Conservation (phyloP, 2,888 invertebrate species). For the Sarcophaga carnaria region DNA sequence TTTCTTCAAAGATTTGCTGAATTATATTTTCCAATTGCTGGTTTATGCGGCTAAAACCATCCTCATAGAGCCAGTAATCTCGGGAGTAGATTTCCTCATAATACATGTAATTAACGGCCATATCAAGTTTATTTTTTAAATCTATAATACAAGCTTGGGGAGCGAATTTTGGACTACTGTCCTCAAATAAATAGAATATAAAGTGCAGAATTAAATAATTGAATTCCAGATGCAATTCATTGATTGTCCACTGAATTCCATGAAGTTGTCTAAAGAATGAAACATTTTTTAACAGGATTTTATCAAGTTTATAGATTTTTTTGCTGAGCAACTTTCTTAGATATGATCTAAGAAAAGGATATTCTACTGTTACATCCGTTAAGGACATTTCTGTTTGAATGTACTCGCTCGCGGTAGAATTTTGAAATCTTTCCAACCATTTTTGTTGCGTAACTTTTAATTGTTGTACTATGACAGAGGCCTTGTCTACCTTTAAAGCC, state of each 20-base stretch:
- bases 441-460: background rate
- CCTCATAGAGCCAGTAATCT: background rate
- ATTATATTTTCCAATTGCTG: too few relatives aligned
- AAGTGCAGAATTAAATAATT: conserved; percentile 76
- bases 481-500: background rate
- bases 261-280: conserved; percentile 10
- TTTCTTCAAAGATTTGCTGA: background rate
- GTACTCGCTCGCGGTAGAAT: background rate
- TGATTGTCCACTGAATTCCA: background rate
- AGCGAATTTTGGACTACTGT: conserved; percentile 62
- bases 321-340: background rate
- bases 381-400: background rate
- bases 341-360: background rate
- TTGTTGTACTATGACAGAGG: background rate
- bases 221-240: conserved; percentile 54
- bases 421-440: background rate
- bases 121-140: conserved; percentile 75
- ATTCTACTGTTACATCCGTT: background rate
- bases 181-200: background rate
- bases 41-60: too few relatives aligned
- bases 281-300: background rate
- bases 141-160: conserved; percentile 72
- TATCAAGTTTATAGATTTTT: background rate
- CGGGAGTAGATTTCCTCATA: conserved; percentile 60
- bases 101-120: conserved; percentile 73